Evolutionary conservation across 2,888 invertebrate species (phyloP).

Genomic region (Himalopsyche japonica): DNA sequence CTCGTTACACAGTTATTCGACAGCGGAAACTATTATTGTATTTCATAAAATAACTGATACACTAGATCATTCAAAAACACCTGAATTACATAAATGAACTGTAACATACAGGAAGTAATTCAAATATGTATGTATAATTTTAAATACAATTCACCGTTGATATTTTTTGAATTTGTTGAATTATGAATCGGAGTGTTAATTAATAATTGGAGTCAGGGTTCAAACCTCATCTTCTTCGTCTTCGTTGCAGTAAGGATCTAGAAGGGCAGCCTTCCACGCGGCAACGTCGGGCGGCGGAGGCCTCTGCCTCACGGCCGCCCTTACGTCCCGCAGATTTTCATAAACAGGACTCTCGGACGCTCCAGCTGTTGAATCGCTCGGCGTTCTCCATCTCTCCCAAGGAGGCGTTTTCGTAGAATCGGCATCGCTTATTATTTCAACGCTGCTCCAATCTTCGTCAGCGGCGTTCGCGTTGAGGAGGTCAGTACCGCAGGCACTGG

Average conservation of each 20-base stretch:
- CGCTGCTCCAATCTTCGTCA: constrained; percentile 57
- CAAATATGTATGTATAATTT: no score
- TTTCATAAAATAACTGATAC: no score
- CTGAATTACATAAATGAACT: no score
- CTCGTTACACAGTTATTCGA: no score
- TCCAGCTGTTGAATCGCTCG: constrained; percentile 31
- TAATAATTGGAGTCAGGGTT: constrained; percentile 17
- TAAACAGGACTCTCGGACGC: constrained; percentile 53
- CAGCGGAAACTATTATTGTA: no score
- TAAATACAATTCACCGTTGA: no score
- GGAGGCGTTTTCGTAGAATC: constrained; percentile 41
- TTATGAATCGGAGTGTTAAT: neutral
- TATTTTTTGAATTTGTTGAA: no score
- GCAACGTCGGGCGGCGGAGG: constrained; percentile 52
- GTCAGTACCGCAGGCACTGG: constrained; percentile 48
- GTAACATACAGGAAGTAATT: no score
- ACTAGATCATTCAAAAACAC: no score
- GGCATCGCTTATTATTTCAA: constrained; percentile 56
- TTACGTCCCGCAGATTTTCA: constrained; percentile 55
- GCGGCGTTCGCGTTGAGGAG: constrained; percentile 47
- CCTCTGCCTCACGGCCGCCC: constrained; percentile 43
- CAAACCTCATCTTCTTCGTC: constrained; percentile 62
- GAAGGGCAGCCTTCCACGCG: constrained; percentile 58
- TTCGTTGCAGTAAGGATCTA: constrained; percentile 58
- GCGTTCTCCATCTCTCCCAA: constrained; percentile 46